Base-by-base conservation (phyloP, 2,888 invertebrate species). In the Nipponacmea schrenckii region DNA sequence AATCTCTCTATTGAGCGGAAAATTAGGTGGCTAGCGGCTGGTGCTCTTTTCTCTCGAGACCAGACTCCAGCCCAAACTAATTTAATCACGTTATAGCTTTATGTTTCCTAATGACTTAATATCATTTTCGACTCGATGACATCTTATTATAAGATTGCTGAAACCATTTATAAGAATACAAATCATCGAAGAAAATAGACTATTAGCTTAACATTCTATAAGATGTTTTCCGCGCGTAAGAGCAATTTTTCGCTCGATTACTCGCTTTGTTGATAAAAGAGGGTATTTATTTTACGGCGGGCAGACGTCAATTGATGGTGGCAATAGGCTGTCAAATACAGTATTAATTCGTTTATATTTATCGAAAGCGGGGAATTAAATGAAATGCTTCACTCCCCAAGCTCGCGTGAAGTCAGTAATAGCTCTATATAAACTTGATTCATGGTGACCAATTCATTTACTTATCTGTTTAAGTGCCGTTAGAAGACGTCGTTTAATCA, bases 401-500 rank as follows among this genome's bases (percentile, higher is more conserved):
- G 56, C 62, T 67, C 62, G 46, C 67, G 71, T 62, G 62, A 45
- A 31, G 67, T 39, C 67, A 67, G 27, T 67, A 67, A 67, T 67
- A 67, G 71, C 62, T 66, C 71, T 62, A 67, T 67, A 67, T 67
- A 62, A 20, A 67, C 44, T 67, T 67, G 67, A 71, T 67, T 67
- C 67, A 62, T 62, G 63, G 64, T 67, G 67, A 50, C 71, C 26
- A 64, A 66, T 70, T 26, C 75, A 75, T 77, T 77, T 77, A 77
- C 77, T 77, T 77, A 77, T 74, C 72, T 74, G 72, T 73, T 74
- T 75, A 75, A 75, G 72, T 70, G 72, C 63, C 74, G 76, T 64
- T 71, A 67, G 68, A 69, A 66, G 67, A 64, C 72, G 69, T 39
- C 75, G 67, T 70, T 75, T 72, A 72, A 77, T 77, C 77, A 77